Conservation (phyloP, 2,888 invertebrate species). For the Bugulina stolonifera region DNA sequence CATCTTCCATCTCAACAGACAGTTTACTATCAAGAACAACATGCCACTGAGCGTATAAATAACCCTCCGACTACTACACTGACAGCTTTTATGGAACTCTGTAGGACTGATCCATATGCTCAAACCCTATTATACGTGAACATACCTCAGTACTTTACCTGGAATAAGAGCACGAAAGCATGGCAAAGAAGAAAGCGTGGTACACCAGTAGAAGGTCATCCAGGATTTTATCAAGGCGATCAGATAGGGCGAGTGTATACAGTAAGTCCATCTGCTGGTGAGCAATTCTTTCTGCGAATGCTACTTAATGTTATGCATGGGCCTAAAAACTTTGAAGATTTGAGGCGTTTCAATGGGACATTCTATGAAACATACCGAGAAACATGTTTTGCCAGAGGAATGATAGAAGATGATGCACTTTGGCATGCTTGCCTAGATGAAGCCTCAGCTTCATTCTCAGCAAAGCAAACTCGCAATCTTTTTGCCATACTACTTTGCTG, state of each 20-base stretch:
- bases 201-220: not conserved
- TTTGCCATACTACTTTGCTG: conserved; percentile 1
- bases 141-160: not conserved
- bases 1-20: not conserved
- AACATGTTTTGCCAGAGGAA: not conserved
- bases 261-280: not conserved
- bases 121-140: not conserved
- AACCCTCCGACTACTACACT: not conserved
- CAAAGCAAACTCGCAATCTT: not conserved
- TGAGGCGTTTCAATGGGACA: not conserved
- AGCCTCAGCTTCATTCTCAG: not conserved
- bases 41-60: not conserved
- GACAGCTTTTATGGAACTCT: not conserved
- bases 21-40: not conserved
- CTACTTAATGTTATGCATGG: not conserved
- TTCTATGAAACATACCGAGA: not conserved
- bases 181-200: not conserved
- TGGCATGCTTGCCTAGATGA: not conserved
- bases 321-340: not conserved
- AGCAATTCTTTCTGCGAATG: not conserved
- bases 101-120: not conserved
- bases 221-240: not conserved
- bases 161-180: not conserved
- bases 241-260: not conserved
- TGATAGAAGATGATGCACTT: not conserved